Evolutionary conservation across 37 sponge, comb jelly and placozoan genomes (phyloP), one percentile per base, ranked within the genome.

Genomic region (Agelas oroides): DNA sequence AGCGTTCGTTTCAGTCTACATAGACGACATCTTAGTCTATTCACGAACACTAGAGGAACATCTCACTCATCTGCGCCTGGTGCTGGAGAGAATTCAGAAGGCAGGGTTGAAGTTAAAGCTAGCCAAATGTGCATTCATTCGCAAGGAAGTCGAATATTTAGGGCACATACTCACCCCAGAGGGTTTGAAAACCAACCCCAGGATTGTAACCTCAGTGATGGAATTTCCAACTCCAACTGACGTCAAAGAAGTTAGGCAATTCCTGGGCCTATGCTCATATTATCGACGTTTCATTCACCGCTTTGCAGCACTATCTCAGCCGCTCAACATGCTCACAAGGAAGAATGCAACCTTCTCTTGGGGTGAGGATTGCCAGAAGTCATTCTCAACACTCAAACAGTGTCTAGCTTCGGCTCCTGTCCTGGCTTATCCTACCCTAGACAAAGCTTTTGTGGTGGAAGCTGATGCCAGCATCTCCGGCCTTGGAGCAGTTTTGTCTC

Each of bases 21-120:
- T 87, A 1, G 87, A 87, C 80, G 81, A 87, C 58, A 41, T 87
- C 18, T 59, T 88, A 23, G 77, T 88, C 18, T 86, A 70, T 32
- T 86, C 80, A 14, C 62, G 40, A 0, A 71, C 73, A 40, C 35
- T 80, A 35, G 68, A 60, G 23, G 82, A 81, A 18, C 87, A 79
- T 28, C 40, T 78, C 23, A 11, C 69, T 40, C 87, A 87, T 70
- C 87, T 87, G 12, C 32, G 36, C 1, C 1, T 23, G 2, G 70
- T 85, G n/a, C 32, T 76, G 5, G 46, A 76, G 27, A 55, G 57
- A 52, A 5, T 76, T 0, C 19, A n/a, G 30, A 55, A 62, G 25
- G 86, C 62, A 31, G 70, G 77, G 5, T 69, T 84, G 59, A 84
- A 84, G 77, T 70, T 84, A 0, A 75, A 84, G 58, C 77, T 69